A percentile compares a stretch with the other conserved stretches of the same genome.
Evolutionary conservation across 2,888 invertebrate species (phyloP).

Genomic region (Noctua janthina): DNA sequence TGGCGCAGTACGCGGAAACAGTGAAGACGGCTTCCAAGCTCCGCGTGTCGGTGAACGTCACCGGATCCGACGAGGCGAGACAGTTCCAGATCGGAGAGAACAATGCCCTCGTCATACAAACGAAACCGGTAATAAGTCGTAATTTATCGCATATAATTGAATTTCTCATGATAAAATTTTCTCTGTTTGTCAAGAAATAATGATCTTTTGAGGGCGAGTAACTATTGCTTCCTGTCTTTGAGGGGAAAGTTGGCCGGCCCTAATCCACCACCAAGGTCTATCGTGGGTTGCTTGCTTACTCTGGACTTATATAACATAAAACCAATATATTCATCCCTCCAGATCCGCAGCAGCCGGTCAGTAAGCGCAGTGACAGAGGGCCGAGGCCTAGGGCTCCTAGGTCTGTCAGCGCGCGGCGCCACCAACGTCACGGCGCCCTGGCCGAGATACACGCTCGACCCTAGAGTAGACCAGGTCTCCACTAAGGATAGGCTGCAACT

Average conservation of each 20-base stretch:
- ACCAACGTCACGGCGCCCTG: constrained; percentile 96
- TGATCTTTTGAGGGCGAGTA: background rate
- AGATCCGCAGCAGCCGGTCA: constrained; percentile 89
- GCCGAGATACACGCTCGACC: constrained; percentile 96
- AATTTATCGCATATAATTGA: too few relatives aligned
- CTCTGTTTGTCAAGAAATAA: too few relatives aligned
- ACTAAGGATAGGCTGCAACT: constrained; percentile 94
- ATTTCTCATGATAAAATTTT: too few relatives aligned
- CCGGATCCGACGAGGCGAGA: constrained; percentile 85
- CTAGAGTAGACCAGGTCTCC: constrained; percentile 95
- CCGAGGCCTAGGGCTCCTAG: constrained; percentile 94
- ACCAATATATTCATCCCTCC: background rate
- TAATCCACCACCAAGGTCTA: background rate
- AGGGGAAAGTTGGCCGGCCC: background rate
- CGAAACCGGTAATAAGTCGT: constrained; percentile 89
- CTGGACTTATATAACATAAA: background rate
- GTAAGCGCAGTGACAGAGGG: constrained; percentile 95
- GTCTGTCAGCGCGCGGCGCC: constrained; percentile 95
- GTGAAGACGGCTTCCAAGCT: constrained; percentile 81
- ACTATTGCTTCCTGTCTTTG: background rate
- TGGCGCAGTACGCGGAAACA: constrained; percentile 84
- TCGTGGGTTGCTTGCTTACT: background rate
- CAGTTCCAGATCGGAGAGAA: constrained; percentile 93
- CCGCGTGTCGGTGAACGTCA: constrained; percentile 83
- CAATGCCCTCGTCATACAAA: constrained; percentile 95